Percentiles rank a stretch among this genome's conserved stretches.
These are phyloP conservation scores for Carassius gibelio DNA, from an alignment of 2,113 vertebrate genomes.

Conservation along the genomic window DNA sequence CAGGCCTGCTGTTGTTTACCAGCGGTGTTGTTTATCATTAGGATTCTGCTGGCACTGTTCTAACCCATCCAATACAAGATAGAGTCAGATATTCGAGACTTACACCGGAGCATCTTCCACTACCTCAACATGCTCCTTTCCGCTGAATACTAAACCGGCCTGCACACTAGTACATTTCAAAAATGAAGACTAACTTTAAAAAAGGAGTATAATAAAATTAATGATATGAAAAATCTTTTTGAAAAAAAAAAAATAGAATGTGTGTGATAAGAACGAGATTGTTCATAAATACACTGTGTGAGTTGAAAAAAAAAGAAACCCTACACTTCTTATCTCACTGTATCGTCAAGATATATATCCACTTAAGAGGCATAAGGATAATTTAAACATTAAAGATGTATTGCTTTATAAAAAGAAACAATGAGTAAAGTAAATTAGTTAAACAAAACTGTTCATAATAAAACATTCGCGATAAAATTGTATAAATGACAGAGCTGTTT, in stretches of 20 bases:
- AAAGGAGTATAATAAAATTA: not conserved
- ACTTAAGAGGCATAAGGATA: not conserved
- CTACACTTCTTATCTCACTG: not conserved
- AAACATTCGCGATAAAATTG: not conserved
- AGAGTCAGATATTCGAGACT: slow-evolving; percentile 15
- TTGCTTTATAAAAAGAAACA: not conserved
- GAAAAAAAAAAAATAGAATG: not conserved
- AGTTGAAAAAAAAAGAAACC: not conserved
- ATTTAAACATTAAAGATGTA: not conserved
- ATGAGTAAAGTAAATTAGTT: not conserved
- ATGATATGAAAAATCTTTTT: not conserved
- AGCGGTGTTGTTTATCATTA: slow-evolving; percentile 76
- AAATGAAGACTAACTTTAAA: too few relatives aligned
- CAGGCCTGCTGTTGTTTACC: slow-evolving; percentile 79
- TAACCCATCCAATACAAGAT: slow-evolving; percentile 41
- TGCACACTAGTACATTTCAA: not conserved
- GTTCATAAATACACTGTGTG: not conserved
- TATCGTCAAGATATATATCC: not conserved
- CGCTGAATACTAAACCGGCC: not conserved
- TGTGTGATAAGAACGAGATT: not conserved
- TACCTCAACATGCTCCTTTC: too few relatives aligned
- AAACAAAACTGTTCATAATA: not conserved
- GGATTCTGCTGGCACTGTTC: slow-evolving; percentile 58
- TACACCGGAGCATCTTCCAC: slow-evolving; percentile 22
- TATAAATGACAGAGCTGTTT: not conserved